Percentiles rank a stretch among this genome's conserved stretches.
phyloP scores from a whole-genome alignment of 2,888 invertebrate genomes.

The Brachypterus glaber region DNA sequence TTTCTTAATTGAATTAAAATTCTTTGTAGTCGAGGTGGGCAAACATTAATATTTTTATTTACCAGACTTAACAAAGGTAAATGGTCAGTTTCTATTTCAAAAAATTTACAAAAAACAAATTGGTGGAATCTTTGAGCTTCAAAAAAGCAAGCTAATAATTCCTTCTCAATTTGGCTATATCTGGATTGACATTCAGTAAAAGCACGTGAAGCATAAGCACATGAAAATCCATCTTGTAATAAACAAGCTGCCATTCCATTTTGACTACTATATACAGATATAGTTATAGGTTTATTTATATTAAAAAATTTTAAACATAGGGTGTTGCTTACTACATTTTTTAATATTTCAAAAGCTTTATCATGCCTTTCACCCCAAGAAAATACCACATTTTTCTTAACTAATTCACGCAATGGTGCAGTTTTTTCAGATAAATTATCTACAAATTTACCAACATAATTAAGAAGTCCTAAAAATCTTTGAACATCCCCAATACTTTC shows the following conservation, averaged over 20 bases:
- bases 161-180: no score
- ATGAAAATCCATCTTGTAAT: slow-evolving; percentile 12
- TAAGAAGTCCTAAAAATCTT: slow-evolving; percentile 15
- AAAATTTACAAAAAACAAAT: no score
- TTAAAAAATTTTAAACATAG: slow-evolving; percentile 12
- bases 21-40: no score
- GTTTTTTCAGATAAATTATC: slow-evolving; percentile 12
- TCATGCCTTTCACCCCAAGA: slow-evolving; percentile 4
- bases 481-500: slow-evolving; percentile 13
- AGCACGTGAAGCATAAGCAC: slow-evolving; percentile 10
- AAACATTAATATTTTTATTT: no score
- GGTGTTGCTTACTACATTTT: slow-evolving; percentile 3
- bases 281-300: slow-evolving; percentile 3
- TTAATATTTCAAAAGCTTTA: slow-evolving; percentile 10
- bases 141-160: no score
- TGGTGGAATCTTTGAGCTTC: no score
- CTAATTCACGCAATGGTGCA: slow-evolving; percentile 5
- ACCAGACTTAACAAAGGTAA: no score
- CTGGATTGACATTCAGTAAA: no score
- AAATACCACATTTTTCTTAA: slow-evolving; percentile 5
- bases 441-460: slow-evolving; percentile 14
- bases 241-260: slow-evolving; percentile 11
- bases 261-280: slow-evolving; percentile 11
- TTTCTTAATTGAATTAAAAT: no score
- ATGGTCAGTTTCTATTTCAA: no score